These are phyloP conservation scores for Podarcis raffonei DNA, from an alignment of 2,113 vertebrate genomes.

Conservation along the genomic window DNA sequence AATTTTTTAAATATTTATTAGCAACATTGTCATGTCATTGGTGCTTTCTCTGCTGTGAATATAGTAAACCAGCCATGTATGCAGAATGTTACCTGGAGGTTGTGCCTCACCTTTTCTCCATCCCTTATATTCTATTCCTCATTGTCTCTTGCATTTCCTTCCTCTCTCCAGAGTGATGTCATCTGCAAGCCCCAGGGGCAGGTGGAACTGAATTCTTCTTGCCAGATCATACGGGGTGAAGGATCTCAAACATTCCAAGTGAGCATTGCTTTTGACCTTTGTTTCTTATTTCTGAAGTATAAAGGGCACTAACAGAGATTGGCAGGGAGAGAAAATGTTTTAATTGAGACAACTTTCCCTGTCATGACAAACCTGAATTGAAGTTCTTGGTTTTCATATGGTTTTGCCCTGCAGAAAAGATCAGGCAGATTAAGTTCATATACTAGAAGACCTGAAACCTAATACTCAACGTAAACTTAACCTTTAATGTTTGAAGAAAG, in stretches of 20 bases:
- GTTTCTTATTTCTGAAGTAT: constrained; percentile 7
- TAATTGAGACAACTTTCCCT: neutral
- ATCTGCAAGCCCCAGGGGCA: constrained; percentile 89
- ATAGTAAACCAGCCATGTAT: neutral
- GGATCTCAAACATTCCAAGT: constrained; percentile 89
- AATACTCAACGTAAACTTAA: neutral
- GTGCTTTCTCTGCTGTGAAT: neutral
- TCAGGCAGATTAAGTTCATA: constrained; percentile 3
- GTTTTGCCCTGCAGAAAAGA: constrained; percentile 6
- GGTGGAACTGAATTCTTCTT: constrained; percentile 86
- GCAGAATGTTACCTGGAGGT: neutral
- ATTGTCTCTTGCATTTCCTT: neutral
- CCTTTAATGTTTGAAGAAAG: neutral
- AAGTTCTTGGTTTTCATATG: neutral
- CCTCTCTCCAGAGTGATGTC: constrained; percentile 82
- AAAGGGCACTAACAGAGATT: neutral
- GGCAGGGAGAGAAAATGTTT: constrained; percentile 1
- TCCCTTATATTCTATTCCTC: neutral
- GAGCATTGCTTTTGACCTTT: constrained; percentile 28
- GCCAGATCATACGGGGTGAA: constrained; percentile 85
- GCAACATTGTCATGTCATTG: neutral
- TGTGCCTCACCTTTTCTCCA: neutral
- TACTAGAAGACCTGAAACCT: constrained; percentile 28
- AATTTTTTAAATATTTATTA: neutral
- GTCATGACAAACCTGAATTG: neutral